phyloP scores from a whole-genome alignment of 1,140 invertebrate species.

The Brachionus calyciflorus region DNA sequence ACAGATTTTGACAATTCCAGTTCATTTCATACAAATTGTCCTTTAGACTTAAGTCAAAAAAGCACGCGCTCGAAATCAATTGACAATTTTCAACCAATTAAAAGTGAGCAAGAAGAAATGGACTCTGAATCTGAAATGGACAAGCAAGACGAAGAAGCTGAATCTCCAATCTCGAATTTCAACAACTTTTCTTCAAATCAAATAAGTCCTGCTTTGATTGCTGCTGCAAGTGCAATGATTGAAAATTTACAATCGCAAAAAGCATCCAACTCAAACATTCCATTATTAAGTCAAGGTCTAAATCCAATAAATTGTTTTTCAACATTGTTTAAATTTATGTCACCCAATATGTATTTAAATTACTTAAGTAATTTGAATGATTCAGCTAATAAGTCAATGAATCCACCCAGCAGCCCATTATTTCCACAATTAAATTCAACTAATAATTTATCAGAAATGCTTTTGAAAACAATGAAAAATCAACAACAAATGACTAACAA shows the following conservation, averaged over 20 bases:
- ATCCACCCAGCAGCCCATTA: background rate
- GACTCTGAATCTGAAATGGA: background rate
- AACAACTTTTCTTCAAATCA: background rate
- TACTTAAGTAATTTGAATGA: background rate
- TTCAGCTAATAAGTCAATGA: background rate
- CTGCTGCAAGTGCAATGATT: slow-evolving; percentile 16
- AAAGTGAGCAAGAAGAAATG: background rate
- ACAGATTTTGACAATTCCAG: background rate
- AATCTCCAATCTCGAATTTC: too few relatives aligned
- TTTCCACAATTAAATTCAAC: background rate
- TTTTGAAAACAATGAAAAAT: slow-evolving; percentile 4
- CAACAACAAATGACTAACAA: background rate
- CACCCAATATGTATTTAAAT: slow-evolving; percentile 20
- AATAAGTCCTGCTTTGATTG: slow-evolving; percentile 2
- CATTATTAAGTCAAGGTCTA: background rate
- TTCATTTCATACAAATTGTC: slow-evolving; percentile 15
- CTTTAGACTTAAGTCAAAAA: slow-evolving; percentile 11
- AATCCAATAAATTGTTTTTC: slow-evolving; percentile 6
- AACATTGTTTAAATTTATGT: slow-evolving; percentile 30
- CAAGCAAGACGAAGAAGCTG: background rate
- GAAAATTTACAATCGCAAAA: background rate
- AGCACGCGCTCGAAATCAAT: background rate
- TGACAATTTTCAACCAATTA: background rate
- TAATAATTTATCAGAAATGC: background rate
- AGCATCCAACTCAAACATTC: background rate